Percentiles rank a stretch among this genome's conserved stretches.
phyloP scores from a whole-genome alignment of 2,113 vertebrate species.

The Seriola aureovittata region DNA sequence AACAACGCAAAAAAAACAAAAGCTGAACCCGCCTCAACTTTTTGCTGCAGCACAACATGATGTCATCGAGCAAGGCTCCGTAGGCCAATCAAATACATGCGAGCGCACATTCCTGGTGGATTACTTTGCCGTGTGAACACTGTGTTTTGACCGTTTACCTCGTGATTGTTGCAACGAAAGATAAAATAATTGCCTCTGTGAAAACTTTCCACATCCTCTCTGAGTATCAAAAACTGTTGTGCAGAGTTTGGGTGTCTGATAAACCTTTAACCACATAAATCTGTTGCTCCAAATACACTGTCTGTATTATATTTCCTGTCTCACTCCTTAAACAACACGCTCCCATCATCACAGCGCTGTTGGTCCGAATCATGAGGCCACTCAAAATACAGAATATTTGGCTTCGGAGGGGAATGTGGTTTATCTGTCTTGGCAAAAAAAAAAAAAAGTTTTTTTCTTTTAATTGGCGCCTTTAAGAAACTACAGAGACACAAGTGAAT shows the following conservation, averaged over 20 bases:
- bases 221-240: background rate
- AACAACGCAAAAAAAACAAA: background rate
- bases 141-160: background rate
- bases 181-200: background rate
- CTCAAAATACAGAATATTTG: background rate
- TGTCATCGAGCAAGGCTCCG: background rate
- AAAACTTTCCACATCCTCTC: background rate
- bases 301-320: background rate
- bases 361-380: background rate
- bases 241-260: background rate
- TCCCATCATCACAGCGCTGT: background rate
- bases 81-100: background rate
- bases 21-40: background rate
- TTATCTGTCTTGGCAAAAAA: conserved; percentile 4
- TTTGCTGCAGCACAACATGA: background rate
- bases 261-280: background rate
- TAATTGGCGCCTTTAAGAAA: background rate
- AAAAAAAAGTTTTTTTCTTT: conserved; percentile 19
- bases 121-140: background rate
- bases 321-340: background rate
- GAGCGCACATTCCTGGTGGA: background rate
- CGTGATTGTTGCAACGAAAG: background rate
- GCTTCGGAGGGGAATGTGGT: background rate
- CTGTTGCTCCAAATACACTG: background rate
- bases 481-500: conserved; percentile 7